Evolutionary conservation across 2,113 vertebrate species (phyloP).

Genomic region (Ellobius talpinus): DNA sequence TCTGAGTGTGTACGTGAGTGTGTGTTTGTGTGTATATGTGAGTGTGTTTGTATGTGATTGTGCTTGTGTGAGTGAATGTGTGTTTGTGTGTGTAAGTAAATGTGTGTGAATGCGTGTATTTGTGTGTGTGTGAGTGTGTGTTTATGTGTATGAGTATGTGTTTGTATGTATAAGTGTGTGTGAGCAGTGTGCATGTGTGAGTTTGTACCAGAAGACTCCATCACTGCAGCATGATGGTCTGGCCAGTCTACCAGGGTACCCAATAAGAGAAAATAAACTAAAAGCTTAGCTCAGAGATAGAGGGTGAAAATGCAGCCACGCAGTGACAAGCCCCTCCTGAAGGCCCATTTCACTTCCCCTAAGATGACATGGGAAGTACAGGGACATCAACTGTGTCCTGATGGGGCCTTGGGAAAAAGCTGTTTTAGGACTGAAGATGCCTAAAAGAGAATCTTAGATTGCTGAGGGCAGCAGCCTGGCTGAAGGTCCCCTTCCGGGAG

Average conservation of each 20-base stretch:
- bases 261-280: neutral
- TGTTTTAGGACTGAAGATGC: neutral
- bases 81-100: neutral
- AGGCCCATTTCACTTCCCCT: neutral
- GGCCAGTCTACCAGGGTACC: neutral
- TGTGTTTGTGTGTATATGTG: neutral
- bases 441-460: neutral
- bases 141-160: neutral
- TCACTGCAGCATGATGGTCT: neutral
- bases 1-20: too few relatives aligned
- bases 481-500: constrained; percentile 41
- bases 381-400: neutral
- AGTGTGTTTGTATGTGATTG: neutral
- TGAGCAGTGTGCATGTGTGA: neutral
- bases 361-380: neutral
- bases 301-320: neutral
- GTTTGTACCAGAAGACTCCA: too few relatives aligned
- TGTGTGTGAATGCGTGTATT: neutral
- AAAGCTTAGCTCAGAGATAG: neutral
- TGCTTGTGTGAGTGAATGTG: neutral
- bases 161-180: too few relatives aligned
- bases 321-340: neutral
- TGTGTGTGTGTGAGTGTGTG: neutral
- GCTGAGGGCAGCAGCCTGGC: neutral
- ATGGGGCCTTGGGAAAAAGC: neutral